Evolutionary conservation across 1,140 invertebrate species (phyloP).

Genomic region (Globodera ellingtonae): DNA sequence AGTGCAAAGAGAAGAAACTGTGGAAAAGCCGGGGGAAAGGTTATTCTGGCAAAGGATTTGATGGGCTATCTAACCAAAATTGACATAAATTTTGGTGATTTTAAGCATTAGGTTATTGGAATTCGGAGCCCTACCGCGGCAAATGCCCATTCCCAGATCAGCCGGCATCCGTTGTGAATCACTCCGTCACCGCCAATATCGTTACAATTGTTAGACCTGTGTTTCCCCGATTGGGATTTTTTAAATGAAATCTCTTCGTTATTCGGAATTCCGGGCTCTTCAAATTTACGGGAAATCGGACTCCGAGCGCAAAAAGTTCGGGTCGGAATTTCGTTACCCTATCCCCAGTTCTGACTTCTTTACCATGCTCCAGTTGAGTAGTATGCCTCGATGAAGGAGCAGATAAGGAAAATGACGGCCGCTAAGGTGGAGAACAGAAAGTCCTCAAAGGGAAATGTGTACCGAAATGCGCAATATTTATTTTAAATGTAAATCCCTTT

Average conservation of each 20-base stretch:
- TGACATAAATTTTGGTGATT: constrained; percentile 29
- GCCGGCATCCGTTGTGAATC: constrained; percentile 63
- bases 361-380: constrained; percentile 62
- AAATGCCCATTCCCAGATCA: constrained; percentile 64
- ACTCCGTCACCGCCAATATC: constrained; percentile 63
- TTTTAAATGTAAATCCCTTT: too few relatives aligned
- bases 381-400: constrained; percentile 59
- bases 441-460: constrained; percentile 46
- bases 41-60: too few relatives aligned
- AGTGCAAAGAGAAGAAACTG: constrained; percentile 56
- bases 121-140: constrained; percentile 55
- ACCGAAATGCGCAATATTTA: background rate
- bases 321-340: background rate
- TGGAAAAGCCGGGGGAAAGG: constrained; percentile 11
- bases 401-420: constrained; percentile 53
- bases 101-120: constrained; percentile 6
- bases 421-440: constrained; percentile 50
- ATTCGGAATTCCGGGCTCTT: too few relatives aligned
- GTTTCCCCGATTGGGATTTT: too few relatives aligned
- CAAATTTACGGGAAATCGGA: background rate
- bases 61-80: background rate
- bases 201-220: constrained; percentile 61
- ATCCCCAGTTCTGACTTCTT: background rate
- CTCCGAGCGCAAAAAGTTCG: too few relatives aligned
- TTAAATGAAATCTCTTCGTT: too few relatives aligned